Conservation (phyloP, 2,113 vertebrate species). For the Acanthisitta chloris region DNA sequence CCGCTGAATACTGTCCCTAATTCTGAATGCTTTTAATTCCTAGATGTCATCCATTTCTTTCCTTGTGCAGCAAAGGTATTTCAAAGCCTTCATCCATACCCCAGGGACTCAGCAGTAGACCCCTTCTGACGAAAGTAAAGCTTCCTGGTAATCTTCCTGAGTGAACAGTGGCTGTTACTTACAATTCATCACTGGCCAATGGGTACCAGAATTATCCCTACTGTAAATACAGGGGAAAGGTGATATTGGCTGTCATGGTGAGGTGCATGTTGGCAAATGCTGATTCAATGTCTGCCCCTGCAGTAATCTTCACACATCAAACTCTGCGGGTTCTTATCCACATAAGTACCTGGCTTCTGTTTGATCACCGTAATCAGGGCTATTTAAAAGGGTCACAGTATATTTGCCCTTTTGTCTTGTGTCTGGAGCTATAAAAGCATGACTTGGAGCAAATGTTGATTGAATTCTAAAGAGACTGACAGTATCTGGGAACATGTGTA, state of each 20-base stretch:
- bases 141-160: background rate
- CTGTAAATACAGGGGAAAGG: background rate
- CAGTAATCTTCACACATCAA: background rate
- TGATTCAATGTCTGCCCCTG: background rate
- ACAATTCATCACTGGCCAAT: background rate
- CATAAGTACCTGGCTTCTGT: conserved; percentile 6
- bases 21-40: background rate
- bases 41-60: background rate
- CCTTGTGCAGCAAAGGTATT: background rate
- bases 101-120: background rate
- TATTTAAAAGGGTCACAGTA: conserved; percentile 19
- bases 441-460: conserved; percentile 18
- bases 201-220: background rate
- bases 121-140: background rate
- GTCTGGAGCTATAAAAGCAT: background rate
- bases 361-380: conserved; percentile 36
- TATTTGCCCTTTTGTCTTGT: conserved; percentile 50
- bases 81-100: background rate
- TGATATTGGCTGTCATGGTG: background rate
- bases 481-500: background rate
- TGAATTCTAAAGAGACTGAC: conserved; percentile 17
- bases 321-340: background rate
- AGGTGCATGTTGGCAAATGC: background rate
- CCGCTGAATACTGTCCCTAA: background rate
- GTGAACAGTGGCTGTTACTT: background rate